Evolutionary conservation across 2,113 vertebrate genomes (phyloP).

Genomic region (Crypturellus undulatus): DNA sequence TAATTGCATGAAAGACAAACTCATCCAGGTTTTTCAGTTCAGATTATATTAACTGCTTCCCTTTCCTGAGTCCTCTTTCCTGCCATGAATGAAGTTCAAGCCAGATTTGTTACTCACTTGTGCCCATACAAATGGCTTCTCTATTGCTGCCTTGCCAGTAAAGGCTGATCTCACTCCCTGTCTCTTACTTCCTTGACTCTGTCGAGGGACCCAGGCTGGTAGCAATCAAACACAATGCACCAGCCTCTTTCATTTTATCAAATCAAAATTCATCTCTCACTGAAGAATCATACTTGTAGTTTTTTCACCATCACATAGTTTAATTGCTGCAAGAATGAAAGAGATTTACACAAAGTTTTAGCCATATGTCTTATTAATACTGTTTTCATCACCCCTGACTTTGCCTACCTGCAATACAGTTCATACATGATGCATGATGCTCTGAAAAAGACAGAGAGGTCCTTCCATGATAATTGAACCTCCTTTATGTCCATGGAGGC

Average conservation of each 20-base stretch:
- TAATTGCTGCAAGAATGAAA: background rate
- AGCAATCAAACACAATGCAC: background rate
- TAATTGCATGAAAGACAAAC: background rate
- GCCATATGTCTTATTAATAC: background rate
- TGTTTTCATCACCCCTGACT: background rate
- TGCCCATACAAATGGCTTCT: background rate
- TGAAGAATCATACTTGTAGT: background rate
- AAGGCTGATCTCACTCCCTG: background rate
- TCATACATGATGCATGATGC: background rate
- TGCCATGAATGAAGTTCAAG: background rate
- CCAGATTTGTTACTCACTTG: background rate
- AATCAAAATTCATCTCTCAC: background rate
- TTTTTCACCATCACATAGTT: background rate
- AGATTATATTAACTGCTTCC: background rate
- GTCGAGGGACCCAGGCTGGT: background rate
- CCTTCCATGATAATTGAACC: background rate
- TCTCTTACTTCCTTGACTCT: background rate
- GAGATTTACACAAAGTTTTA: background rate
- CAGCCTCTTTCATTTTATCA: background rate
- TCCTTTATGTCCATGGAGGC: background rate
- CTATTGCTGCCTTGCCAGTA: background rate
- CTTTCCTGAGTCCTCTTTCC: constrained; percentile 1
- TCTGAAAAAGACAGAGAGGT: background rate
- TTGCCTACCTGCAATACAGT: background rate
- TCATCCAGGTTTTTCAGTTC: background rate